phyloP scores from a whole-genome alignment of 2,888 invertebrate species.

The Lasioglossum zephyrum region DNA sequence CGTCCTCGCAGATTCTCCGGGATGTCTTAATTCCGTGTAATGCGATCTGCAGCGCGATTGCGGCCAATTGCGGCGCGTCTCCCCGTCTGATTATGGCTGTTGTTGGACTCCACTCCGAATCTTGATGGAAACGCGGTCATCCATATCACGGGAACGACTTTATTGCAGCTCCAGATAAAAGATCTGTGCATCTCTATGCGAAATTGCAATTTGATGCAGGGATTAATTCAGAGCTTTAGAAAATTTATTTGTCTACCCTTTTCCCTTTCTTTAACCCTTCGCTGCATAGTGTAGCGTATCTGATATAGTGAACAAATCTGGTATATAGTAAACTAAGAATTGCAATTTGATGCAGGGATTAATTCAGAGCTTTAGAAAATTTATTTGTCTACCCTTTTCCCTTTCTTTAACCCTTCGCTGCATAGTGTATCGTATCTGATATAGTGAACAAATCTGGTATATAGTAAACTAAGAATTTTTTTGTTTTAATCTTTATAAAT shows the following conservation, averaged over 20 bases:
- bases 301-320: no score
- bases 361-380: not conserved
- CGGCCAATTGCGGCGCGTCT: not conserved
- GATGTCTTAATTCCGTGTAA: slow-evolving; percentile 58
- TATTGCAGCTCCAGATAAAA: slow-evolving; percentile 3
- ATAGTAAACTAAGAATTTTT: no score
- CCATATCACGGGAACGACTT: not conserved
- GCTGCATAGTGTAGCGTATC: no score
- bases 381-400: not conserved
- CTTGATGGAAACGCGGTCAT: slow-evolving; percentile 8
- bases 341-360: not conserved
- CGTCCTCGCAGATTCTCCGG: not conserved
- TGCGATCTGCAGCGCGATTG: slow-evolving; percentile 46
- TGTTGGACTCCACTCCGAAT: not conserved
- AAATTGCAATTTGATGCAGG: not conserved
- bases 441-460: no score
- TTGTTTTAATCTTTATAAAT: no score
- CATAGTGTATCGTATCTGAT: no score
- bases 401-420: no score
- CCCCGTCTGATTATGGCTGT: not conserved
- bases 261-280: no score
- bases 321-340: no score
- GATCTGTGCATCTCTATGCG: not conserved
- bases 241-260: not conserved
- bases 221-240: not conserved